Evolutionary conservation across 1,140 invertebrate species (phyloP).

Genomic region (Latrodectus geometricus): DNA sequence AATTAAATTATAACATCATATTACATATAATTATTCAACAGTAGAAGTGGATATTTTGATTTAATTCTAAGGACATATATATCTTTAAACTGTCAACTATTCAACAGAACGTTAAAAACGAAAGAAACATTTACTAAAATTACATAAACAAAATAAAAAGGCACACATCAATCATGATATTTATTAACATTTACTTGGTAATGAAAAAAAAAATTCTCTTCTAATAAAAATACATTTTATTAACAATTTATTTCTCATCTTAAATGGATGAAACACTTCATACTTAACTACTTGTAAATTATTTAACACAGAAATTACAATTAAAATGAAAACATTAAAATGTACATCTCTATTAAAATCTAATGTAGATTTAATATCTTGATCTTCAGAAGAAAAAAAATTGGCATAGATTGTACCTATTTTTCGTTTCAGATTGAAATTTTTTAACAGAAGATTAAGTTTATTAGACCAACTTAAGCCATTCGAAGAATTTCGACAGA

Average conservation of each 20-base stretch:
- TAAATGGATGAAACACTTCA: not conserved
- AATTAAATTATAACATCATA: too few species aligned
- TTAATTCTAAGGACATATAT: too few species aligned
- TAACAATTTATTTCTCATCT: not conserved
- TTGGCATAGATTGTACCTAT: slow-evolving; percentile 25
- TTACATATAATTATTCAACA: too few species aligned
- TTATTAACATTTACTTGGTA: too few species aligned
- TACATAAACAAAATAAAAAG: not conserved
- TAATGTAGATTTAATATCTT: not conserved
- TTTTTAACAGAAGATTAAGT: slow-evolving; percentile 40
- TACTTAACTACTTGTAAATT: not conserved
- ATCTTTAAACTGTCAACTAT: not conserved
- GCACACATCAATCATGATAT: too few species aligned
- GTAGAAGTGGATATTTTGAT: too few species aligned
- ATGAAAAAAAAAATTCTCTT: too few species aligned
- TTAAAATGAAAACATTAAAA: not conserved
- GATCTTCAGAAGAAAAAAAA: not conserved
- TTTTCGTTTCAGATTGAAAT: slow-evolving; percentile 54
- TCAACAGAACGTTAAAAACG: not conserved
- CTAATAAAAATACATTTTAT: too few species aligned
- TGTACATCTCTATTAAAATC: not conserved
- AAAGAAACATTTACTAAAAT: not conserved
- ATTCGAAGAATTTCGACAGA: slow-evolving; percentile 30
- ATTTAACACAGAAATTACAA: too few species aligned
- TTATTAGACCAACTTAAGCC: slow-evolving; percentile 47